These are phyloP conservation scores for Lasioglossum malachurum DNA, from an alignment of 2,888 invertebrate genomes.

Conservation along the genomic window DNA sequence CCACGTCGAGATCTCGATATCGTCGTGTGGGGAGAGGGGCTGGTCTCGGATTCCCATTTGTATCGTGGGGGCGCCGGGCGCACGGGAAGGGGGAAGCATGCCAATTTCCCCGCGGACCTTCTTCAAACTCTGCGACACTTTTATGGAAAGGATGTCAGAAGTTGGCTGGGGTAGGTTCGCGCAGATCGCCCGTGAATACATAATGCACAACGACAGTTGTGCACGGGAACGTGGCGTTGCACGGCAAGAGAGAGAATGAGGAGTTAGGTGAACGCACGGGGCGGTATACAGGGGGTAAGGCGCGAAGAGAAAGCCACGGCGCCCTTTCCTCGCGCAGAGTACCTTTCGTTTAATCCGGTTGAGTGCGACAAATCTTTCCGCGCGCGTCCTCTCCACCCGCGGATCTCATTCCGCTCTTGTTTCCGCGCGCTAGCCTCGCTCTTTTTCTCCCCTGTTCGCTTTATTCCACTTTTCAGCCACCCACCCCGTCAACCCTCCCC, in stretches of 20 bases:
- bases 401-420: slow-evolving; percentile 20
- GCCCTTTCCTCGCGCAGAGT: slow-evolving; percentile 31
- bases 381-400: slow-evolving; percentile 1
- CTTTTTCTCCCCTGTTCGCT: neutral
- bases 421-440: neutral
- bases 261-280: neutral
- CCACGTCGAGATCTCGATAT: neutral
- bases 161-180: slow-evolving; percentile 23
- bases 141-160: slow-evolving; percentile 56
- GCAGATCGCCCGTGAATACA: slow-evolving; percentile 65
- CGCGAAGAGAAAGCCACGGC: slow-evolving; percentile 14
- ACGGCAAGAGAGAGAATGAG: neutral
- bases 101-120: slow-evolving; percentile 37
- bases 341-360: slow-evolving; percentile 70
- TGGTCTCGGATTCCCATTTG: neutral
- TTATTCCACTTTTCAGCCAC: neutral
- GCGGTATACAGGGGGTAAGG: neutral
- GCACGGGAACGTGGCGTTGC: slow-evolving; percentile 18
- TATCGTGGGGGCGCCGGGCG: neutral
- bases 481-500: neutral
- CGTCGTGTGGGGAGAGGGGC: neutral
- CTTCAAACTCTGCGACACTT: slow-evolving; percentile 56
- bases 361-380: slow-evolving; percentile 69
- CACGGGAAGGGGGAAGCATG: neutral
- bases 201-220: slow-evolving; percentile 57